Evolutionary conservation across 2,797 vertebrate species (phyloP), one percentile per base, ranked within the genome.

Genomic region (Platyrinchus mystaceus): DNA sequence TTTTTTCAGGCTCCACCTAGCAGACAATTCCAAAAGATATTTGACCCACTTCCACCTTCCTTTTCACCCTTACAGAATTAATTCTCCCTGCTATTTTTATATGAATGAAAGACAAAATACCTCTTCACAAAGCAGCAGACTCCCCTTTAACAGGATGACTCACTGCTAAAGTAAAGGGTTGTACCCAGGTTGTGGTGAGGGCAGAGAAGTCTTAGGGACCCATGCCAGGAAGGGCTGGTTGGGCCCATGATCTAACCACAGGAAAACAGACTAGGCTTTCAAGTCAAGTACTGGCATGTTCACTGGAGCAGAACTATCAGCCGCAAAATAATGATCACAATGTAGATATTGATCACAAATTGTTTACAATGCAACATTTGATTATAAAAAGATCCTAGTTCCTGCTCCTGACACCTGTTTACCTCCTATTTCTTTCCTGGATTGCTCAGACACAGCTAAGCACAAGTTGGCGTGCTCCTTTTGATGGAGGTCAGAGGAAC

Each of bases 1-100:
- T 98, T 98, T 98, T 98, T 98, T 98, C 98, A 98, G 98, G 98
- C 97, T 97, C 97, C 96, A 98, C 97, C 98, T 97, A 97, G 94
- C 94, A 97, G 96, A 97, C 97, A 97, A 95, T 97, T 97, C 96
- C 86, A 95, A 98, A 97, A 96, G 97, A 98, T 97, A 97, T 94
- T 97, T 97, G 96, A 98, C 92, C 96, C 36, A 94, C 94, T 63
- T 95, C 82, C 83, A 56, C 70, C 69, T 89, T 91, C 56, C 92
- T 94, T 95, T 86, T 84, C 96, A 53, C 41, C 52, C 73, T 97
- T 96, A 97, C 78, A 85, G 87, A 90, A 94, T 93, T 94, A 95
- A 96, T 96, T 95, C 92, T 94, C 85, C 66, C 97, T 97, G 84
- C 97, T 98, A 97, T 97, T 97, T 98, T 97, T 98, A 95, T 94